Evolutionary conservation across 2,797 vertebrate species (phyloP).

Genomic region (Poecilia velifera): DNA sequence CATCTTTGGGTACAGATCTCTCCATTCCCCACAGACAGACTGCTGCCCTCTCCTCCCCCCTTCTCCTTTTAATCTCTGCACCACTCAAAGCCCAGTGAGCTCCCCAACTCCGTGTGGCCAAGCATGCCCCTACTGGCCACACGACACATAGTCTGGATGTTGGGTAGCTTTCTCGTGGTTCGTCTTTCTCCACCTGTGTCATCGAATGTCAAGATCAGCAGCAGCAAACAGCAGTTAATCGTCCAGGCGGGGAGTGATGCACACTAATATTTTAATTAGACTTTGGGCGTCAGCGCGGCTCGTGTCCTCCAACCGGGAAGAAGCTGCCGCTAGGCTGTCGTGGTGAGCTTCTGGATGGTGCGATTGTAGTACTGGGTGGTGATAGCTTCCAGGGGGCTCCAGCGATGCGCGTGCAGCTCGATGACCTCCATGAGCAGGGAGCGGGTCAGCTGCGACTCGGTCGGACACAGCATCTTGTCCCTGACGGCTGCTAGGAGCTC

Average conservation of each 20-base stretch:
- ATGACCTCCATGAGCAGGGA: constrained; percentile 99
- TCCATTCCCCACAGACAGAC: constrained; percentile 65
- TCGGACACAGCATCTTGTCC: constrained; percentile 97
- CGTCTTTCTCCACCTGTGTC: constrained; percentile 12
- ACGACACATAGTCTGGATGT: neutral
- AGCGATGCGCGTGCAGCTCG: constrained; percentile 95
- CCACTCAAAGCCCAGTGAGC: constrained; percentile 27
- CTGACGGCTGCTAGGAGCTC: constrained; percentile 91
- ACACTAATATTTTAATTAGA: neutral
- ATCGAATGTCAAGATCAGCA: constrained; percentile 20
- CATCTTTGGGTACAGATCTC: constrained; percentile 67
- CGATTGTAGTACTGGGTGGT: constrained; percentile 99
- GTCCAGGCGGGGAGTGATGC: constrained; percentile 10
- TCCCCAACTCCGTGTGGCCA: constrained; percentile 30
- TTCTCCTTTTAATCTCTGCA: constrained; percentile 42
- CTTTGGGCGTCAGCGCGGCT: neutral
- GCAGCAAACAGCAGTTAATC: constrained; percentile 9
- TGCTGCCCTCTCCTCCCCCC: constrained; percentile 56
- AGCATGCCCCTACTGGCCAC: constrained; percentile 56
- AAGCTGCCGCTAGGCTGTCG: constrained; percentile 63
- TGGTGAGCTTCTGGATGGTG: constrained; percentile 98
- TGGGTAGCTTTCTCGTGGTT: constrained; percentile 1
- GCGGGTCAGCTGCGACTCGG: constrained; percentile 92
- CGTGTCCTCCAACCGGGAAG: constrained; percentile 35
- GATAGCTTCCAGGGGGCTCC: constrained; percentile 93